Evolutionary conservation across 23 tunicate species (phyloP).

Genomic region (Halocynthia roretzi): DNA sequence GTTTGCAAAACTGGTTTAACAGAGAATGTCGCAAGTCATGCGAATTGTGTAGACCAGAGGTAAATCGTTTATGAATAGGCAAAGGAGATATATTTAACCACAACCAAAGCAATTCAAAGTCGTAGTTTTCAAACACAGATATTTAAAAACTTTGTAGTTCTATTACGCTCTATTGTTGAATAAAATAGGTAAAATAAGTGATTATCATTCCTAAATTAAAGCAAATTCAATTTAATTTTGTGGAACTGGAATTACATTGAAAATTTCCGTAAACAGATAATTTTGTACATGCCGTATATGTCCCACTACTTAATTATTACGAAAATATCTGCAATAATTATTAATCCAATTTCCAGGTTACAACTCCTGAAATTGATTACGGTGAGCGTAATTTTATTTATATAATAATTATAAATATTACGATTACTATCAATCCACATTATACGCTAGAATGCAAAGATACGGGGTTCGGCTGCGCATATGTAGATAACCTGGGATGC

Average conservation of each 20-base stretch:
- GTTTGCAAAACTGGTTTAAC: not conserved
- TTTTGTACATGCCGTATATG: no score
- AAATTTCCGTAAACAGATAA: no score
- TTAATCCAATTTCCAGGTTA: no score
- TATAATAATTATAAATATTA: not conserved
- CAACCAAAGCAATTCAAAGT: not conserved
- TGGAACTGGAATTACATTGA: no score
- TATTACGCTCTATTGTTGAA: no score
- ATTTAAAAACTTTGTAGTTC: no score
- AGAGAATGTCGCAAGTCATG: conserved; percentile 9
- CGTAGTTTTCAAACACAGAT: not conserved
- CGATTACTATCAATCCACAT: not conserved
- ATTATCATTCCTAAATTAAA: no score
- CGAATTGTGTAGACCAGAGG: not conserved
- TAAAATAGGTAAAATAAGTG: no score
- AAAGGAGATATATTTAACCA: not conserved
- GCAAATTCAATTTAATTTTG: no score
- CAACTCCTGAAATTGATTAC: not conserved
- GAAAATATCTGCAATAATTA: no score
- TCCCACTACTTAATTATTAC: no score
- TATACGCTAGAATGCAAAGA: conserved; percentile 3
- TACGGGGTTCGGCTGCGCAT: not conserved
- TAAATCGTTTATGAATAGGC: not conserved
- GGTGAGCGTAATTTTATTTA: not conserved
- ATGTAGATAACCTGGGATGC: not conserved